Percentiles rank a stretch among this genome's conserved stretches.
Conservation (phyloP, 2,888 invertebrate species). For the Pseudanteris insignis region DNA sequence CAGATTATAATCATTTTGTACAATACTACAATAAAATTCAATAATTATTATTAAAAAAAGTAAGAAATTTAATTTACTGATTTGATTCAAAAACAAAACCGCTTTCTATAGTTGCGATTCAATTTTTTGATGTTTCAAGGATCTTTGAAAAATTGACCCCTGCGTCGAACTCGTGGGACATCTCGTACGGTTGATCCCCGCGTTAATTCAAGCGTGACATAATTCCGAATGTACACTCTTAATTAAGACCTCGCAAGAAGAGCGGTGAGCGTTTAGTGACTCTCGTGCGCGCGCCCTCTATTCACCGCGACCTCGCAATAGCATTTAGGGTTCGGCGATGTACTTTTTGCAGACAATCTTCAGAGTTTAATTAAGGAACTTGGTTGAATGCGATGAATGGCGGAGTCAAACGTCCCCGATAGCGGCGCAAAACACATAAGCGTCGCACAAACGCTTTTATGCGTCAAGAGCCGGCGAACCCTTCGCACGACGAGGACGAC, state of each 20-base stretch:
- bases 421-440: slow-evolving; percentile 26
- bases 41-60: too few species aligned
- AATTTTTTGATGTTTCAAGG: too few species aligned
- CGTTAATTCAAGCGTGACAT: slow-evolving; percentile 39
- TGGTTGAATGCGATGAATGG: slow-evolving; percentile 63
- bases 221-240: slow-evolving; percentile 45
- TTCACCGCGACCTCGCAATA: slow-evolving; percentile 19
- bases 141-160: too few species aligned
- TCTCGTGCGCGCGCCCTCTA: slow-evolving; percentile 30
- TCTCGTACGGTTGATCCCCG: too few species aligned
- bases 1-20: too few species aligned
- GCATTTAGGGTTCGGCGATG: slow-evolving; percentile 52
- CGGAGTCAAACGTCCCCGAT: slow-evolving; percentile 59
- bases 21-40: too few species aligned
- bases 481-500: slow-evolving; percentile 29
- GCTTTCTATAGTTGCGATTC: too few species aligned
- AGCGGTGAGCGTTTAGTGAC: slow-evolving; percentile 31
- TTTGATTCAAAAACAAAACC: too few species aligned
- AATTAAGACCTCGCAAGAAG: slow-evolving; percentile 52
- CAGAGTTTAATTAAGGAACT: slow-evolving; percentile 66
- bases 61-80: too few species aligned
- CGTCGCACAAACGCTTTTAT: slow-evolving; percentile 34
- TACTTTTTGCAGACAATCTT: slow-evolving; percentile 65
- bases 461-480: slow-evolving; percentile 51
- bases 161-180: too few species aligned